These are phyloP conservation scores for Cenopis cana DNA, from an alignment of 2,888 invertebrate genomes.

Conservation along the genomic window DNA sequence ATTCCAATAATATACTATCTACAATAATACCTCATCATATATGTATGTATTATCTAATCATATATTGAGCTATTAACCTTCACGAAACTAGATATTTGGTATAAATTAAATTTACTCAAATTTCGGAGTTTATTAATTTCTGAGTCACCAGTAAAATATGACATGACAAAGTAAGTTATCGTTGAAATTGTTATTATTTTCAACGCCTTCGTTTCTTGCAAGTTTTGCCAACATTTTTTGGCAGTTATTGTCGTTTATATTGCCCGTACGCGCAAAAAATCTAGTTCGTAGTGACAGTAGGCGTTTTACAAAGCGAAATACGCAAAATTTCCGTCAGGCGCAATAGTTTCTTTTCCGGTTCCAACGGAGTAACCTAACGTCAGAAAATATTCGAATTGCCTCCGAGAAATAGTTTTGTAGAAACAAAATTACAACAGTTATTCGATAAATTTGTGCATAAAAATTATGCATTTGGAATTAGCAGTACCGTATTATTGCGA, in stretches of 20 bases:
- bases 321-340: neutral
- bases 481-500: too few species aligned
- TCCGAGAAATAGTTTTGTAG: neutral
- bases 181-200: neutral
- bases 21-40: too few species aligned
- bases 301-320: slow-evolving; percentile 1
- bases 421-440: neutral
- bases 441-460: too few species aligned
- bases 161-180: neutral
- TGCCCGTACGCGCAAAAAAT: slow-evolving; percentile 17
- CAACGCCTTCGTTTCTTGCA: neutral
- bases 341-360: slow-evolving; percentile 1
- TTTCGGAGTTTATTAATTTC: neutral
- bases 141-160: neutral
- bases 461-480: too few species aligned
- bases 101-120: neutral
- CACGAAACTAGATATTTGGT: too few species aligned
- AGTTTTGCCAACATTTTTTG: slow-evolving; percentile 26
- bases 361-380: neutral
- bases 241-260: slow-evolving; percentile 27
- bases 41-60: too few species aligned
- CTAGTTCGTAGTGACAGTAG: neutral
- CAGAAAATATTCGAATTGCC: neutral
- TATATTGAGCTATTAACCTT: too few species aligned
- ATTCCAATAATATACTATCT: too few species aligned